Evolutionary conservation across 2,113 vertebrate genomes (phyloP), one percentile per base, ranked within the genome.

Genomic region (Cinclus mexicanus): DNA sequence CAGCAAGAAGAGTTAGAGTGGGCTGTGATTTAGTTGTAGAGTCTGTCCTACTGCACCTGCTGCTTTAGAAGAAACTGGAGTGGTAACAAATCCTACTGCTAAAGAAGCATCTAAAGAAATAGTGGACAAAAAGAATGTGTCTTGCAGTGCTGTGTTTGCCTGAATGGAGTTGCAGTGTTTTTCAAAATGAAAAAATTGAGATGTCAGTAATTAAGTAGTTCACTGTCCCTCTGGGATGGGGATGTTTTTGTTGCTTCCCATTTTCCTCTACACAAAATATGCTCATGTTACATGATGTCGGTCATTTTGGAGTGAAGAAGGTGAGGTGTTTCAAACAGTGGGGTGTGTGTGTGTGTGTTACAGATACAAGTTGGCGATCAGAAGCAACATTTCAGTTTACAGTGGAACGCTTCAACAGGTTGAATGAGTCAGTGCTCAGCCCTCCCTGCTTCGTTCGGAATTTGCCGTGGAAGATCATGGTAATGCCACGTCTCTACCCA

Each of bases 401-500:
- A 61, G 99, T 99, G 1, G 99, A 99, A 93, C 99, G 99, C 93
- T 99, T 99, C 98, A 99, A 99, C 96, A 98, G 99, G 92, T 97
- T 99, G 95, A 99, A 98, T 14, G 99, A 99, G 97, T 99, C 99
- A 23, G 99, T 99, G 90, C 99, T 99, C 96, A 99, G 99, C 96
- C 99, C 99, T 42, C 99, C 99, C 56, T 99, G 99, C 98, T 99
- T 99, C 74, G 99, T 99, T 41, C 98, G 99, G 81, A 99, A 99
- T 96, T 98, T 99, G 82, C 99, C 99, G 3, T 99, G 99, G 99
- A 99, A 99, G 98, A 99, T 99, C 91, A 99, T 99, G 99, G 99
- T 99, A 94, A 99, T 99, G 99, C 99, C 99, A 5, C 98, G 99
- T 39, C 99, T 99, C 97, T 99, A 99, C 94, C 99, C 99, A 1